Conservation (phyloP, 2,797 vertebrate species). For the Crenichthys baileyi region DNA sequence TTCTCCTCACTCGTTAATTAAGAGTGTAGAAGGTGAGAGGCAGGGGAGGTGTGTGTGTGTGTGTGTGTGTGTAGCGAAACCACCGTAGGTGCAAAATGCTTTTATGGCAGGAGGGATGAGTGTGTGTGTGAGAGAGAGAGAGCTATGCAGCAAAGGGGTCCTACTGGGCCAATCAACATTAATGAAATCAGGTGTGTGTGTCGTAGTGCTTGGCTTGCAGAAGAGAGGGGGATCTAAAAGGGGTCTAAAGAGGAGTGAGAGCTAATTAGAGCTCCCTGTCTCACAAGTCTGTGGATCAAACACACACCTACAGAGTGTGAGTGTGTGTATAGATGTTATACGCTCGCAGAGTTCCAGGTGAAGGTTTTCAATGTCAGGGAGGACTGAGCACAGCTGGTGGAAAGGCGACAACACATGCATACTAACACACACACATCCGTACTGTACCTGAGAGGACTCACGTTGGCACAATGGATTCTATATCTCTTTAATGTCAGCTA, state of each 20-base stretch:
- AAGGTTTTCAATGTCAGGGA: constrained; percentile 77
- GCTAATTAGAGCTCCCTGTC: constrained; percentile 91
- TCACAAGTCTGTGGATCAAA: constrained; percentile 67
- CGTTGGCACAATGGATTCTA: constrained; percentile 24
- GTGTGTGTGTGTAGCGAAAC: constrained; percentile 49
- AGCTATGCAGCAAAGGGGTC: constrained; percentile 75
- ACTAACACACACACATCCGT: constrained; percentile 50
- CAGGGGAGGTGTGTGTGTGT: constrained; percentile 47
- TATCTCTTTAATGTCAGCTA: not conserved
- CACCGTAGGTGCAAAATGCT: constrained; percentile 73
- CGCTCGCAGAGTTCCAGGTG: constrained; percentile 61
- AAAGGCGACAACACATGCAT: constrained; percentile 62
- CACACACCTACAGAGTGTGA: constrained; percentile 48
- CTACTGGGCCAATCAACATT: constrained; percentile 90
- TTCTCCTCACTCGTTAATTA: constrained; percentile 93
- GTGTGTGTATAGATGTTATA: constrained; percentile 54
- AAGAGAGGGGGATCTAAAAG: constrained; percentile 82
- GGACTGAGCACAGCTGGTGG: constrained; percentile 75
- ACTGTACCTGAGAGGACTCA: constrained; percentile 48
- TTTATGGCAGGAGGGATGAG: constrained; percentile 67
- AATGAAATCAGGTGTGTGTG: constrained; percentile 91
- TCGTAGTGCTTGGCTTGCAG: constrained; percentile 88
- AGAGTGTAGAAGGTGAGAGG: constrained; percentile 87
- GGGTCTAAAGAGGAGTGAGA: constrained; percentile 84
- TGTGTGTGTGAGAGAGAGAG: constrained; percentile 31